Evolutionary conservation across 2,797 vertebrate species (phyloP), one percentile per base, ranked within the genome.

Genomic region (Chelonia mydas): DNA sequence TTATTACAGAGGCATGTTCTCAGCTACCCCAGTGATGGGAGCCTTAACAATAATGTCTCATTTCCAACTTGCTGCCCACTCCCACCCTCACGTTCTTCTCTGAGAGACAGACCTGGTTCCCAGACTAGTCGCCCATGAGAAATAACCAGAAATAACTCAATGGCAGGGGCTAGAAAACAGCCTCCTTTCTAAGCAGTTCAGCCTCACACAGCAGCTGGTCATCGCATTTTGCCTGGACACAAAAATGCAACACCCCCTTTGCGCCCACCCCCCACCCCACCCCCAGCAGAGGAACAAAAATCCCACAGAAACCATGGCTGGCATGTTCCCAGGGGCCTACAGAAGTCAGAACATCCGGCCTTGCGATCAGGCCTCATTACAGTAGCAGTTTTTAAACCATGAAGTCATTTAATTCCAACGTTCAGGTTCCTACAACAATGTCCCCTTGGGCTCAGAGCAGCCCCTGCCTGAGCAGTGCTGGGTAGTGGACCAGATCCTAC

Each of bases 271-370:
- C 61, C 31, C 28, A 31, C 10, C 27, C 57, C 11, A 3, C 25
- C 68, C 11, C 10, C 21, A 45, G 37, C 68, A 74, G 41, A 74
- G 68, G 68, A 74, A 12, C 12, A 1, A n/a, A 41, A 84, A 0
- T 53, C 81, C 19, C 21, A 37, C 9, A 74, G 68, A 45, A 41
- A 74, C 41, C n/a, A 11, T 1, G 5, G 21, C 68, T 45, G 37
- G 21, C 68, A 45, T 5, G n/a, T 11, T 37, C n/a, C 0, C 0
- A 13, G 50, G 6, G 2, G 25, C 41, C 37, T 1, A 0, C 3
- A 74, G 51, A 17, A 1, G 1, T 74, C 1, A 15, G 17, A n/a
- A 33, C 4, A 54, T 27, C 33, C 33, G 4, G 1, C 10, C 2
- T 0, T 28, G 1, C 21, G 16, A 6, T 17, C 7, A 13, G 4